These are phyloP conservation scores for Coracopsis vasa DNA, from an alignment of 2,113 vertebrate genomes.

Conservation along the genomic window DNA sequence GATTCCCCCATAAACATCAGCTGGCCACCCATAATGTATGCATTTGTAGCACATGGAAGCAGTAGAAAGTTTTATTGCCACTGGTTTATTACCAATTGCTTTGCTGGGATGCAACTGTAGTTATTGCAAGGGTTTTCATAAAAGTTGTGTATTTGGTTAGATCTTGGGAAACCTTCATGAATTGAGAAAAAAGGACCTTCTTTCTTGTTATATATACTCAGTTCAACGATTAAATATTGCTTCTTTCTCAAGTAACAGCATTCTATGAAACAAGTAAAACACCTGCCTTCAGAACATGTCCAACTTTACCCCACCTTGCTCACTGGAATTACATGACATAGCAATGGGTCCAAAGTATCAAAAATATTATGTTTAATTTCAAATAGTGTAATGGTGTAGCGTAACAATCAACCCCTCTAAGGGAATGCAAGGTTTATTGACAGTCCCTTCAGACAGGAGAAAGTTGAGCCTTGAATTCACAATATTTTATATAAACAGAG, in stretches of 20 bases:
- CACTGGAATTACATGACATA: background rate
- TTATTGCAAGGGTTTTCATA: background rate
- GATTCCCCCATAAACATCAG: background rate
- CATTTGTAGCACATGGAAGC: background rate
- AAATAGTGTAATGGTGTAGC: background rate
- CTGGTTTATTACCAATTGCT: background rate
- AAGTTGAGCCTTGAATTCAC: background rate
- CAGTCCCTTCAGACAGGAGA: background rate
- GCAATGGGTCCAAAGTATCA: background rate
- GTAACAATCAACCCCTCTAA: background rate
- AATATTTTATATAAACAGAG: background rate
- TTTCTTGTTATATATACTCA: background rate
- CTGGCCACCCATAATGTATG: background rate
- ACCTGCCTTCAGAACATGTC: background rate
- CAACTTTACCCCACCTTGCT: background rate
- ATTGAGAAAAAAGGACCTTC: background rate
- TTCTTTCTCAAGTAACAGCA: background rate
- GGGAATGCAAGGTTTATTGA: background rate
- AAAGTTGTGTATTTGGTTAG: background rate
- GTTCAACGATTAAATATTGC: background rate
- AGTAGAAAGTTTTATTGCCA: background rate
- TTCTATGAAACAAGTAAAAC: background rate
- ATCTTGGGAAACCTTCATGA: background rate
- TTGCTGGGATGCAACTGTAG: background rate
- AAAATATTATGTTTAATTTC: background rate